Base-by-base conservation (phyloP, 2,888 invertebrate genomes). In the Hemaris fuciformis region DNA sequence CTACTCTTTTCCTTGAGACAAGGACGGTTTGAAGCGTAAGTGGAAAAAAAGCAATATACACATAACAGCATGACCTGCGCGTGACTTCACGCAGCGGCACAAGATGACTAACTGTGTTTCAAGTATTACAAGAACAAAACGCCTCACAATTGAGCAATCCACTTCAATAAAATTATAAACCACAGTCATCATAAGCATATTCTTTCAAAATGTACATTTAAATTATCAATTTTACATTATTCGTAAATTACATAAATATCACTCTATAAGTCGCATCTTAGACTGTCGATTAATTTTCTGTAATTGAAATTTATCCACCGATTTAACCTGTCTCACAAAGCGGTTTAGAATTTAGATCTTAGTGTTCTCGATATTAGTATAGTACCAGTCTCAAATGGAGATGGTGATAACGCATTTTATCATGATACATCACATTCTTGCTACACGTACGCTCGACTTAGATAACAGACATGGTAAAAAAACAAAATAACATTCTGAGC, bases 71-170 rank as follows among this genome's bases (percentile, higher is more conserved):
- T 80, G 76, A 85, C 83, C 80, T 84, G 85, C 85, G 84, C 86
- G 87, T 87, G 85, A 88, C 87, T 88, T 85, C 87, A 84, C 81
- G 81, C 79, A 68, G 76, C 77, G 77, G 74, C 77, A 74, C 74
- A 73, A 70, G 70, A 77, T 74, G 72, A 79, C 74, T 72, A 69
- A 78, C 79, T 53, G 5, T 0, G 1, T 18, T 31, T 31, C 3
- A 18, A 18, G 15, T 18, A 27, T 27, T 10, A 4, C 3, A 18
- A 31, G 10, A 53, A 27, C 18, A 27, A 53, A 53, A 18, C 27
- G 18, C 7, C 27, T 7, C 48, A 48, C 48, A 48, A 15, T 27
- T 25, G 2, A 48, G 10, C 10, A 0, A 53, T 18, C n/a, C 15
- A 10, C 15, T 46, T 25, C 4, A n/a, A n/a, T 38, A 7, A 43